These are phyloP conservation scores for Pseudomyrmex concolor DNA, from an alignment of 1,140 invertebrate genomes.

Conservation along the genomic window DNA sequence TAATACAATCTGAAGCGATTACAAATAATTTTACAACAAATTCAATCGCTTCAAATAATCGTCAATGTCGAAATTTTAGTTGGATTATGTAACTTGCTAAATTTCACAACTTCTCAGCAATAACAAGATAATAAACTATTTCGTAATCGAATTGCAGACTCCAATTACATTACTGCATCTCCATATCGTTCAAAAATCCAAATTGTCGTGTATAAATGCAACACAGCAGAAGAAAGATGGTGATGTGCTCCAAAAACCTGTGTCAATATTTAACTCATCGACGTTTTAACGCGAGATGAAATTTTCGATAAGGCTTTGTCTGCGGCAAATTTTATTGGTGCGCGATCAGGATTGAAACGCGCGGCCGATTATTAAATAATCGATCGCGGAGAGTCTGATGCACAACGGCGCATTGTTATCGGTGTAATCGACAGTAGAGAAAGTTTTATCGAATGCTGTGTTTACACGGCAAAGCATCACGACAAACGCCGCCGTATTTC, in stretches of 20 bases:
- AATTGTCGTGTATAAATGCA: neutral
- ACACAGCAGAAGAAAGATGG: neutral
- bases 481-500: constrained; percentile 28
- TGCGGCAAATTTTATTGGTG: constrained; percentile 28
- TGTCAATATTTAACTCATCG: constrained; percentile 41
- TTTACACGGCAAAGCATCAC: constrained; percentile 39
- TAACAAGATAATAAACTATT: neutral
- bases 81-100: neutral
- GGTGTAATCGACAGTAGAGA: constrained; percentile 21
- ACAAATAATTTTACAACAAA: too few relatives aligned
- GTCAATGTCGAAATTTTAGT: neutral
- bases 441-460: constrained; percentile 39
- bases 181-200: neutral
- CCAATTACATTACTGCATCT: neutral
- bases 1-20: too few relatives aligned
- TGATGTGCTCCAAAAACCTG: constrained; percentile 24
- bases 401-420: constrained; percentile 46
- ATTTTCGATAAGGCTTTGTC: constrained; percentile 34
- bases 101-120: neutral
- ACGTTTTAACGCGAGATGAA: constrained; percentile 33
- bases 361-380: constrained; percentile 55
- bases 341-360: neutral
- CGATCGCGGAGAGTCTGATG: constrained; percentile 16
- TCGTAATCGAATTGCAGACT: neutral
- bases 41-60: neutral